phyloP scores from a whole-genome alignment of 2,797 vertebrate species.

The Anniella stebbinsi region DNA sequence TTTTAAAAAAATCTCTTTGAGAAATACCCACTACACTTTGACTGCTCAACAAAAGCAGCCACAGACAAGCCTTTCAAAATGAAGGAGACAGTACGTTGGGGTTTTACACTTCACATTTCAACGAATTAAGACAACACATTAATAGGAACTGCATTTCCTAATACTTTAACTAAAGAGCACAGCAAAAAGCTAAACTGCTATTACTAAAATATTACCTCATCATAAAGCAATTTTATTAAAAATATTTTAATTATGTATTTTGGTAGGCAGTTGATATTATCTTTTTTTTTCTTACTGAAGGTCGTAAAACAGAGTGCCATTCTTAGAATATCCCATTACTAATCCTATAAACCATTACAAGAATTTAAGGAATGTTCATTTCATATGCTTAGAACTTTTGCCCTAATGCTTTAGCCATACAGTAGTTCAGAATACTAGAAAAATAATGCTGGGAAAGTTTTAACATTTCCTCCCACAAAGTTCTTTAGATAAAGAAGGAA shows the following conservation, averaged over 20 bases:
- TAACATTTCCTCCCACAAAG: constrained; percentile 78
- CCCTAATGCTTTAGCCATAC: constrained; percentile 74
- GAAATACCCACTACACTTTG: constrained; percentile 52
- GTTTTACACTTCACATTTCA: constrained; percentile 7
- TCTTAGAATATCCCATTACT: constrained; percentile 79
- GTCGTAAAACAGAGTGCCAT: constrained; percentile 69
- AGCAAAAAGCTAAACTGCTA: not conserved
- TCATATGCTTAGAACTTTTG: constrained; percentile 72
- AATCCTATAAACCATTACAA: constrained; percentile 80
- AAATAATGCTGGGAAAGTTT: constrained; percentile 80
- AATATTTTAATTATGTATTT: constrained; percentile 52
- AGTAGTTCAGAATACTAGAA: constrained; percentile 75
- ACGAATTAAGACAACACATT: constrained; percentile 4
- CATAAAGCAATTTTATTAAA: constrained; percentile 46
- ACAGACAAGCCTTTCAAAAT: constrained; percentile 16
- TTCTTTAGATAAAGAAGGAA: constrained; percentile 33
- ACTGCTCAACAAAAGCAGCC: constrained; percentile 20
- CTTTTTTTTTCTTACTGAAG: constrained; percentile 50
- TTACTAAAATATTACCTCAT: constrained; percentile 43
- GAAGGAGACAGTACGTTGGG: constrained; percentile 19
- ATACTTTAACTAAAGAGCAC: constrained; percentile 4
- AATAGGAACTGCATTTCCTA: constrained; percentile 19
- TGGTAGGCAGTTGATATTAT: constrained; percentile 57
- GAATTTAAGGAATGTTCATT: constrained; percentile 83
- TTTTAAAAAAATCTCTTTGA: constrained; percentile 29